A percentile compares a stretch with the other conserved stretches of the same genome.
phyloP scores from a whole-genome alignment of 64 coral and sea anemone genomes.

The Montipora sp. region DNA sequence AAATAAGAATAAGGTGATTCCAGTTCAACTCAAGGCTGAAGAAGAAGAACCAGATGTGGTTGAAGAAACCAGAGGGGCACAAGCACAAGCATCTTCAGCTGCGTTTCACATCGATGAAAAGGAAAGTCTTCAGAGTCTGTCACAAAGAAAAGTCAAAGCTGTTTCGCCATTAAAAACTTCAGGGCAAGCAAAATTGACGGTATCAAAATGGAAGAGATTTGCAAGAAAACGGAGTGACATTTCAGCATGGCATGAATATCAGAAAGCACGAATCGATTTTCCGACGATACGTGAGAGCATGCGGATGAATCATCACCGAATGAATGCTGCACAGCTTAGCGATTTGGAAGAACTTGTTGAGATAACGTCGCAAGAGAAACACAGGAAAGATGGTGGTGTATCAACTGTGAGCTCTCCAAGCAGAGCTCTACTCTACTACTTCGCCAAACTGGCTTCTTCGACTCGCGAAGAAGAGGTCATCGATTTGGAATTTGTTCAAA shows the following conservation, averaged over 20 bases:
- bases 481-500: conserved; percentile 92
- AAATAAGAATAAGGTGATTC: conserved; percentile 86
- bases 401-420: conserved; percentile 79
- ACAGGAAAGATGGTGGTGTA: conserved; percentile 29
- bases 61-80: conserved; percentile 24
- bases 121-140: neutral
- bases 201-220: conserved; percentile 58
- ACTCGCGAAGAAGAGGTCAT: conserved; percentile 85
- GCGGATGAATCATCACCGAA: conserved; percentile 62
- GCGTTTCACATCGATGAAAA: neutral
- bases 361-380: conserved; percentile 37
- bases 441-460: conserved; percentile 80
- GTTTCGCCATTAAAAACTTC: conserved; percentile 29
- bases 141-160: conserved; percentile 12
- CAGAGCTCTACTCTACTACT: conserved; percentile 89
- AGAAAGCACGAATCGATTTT: conserved; percentile 39
- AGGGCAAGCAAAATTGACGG: conserved; percentile 44
- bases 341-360: conserved; percentile 90
- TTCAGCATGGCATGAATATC: neutral
- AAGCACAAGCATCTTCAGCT: neutral
- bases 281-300: conserved; percentile 28
- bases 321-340: conserved; percentile 89
- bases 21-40: conserved; percentile 47
- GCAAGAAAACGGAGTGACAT: conserved; percentile 7
- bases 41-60: conserved; percentile 40